These are phyloP conservation scores for Meiosimyza platycephala DNA, from an alignment of 2,888 invertebrate genomes.

Conservation along the genomic window DNA sequence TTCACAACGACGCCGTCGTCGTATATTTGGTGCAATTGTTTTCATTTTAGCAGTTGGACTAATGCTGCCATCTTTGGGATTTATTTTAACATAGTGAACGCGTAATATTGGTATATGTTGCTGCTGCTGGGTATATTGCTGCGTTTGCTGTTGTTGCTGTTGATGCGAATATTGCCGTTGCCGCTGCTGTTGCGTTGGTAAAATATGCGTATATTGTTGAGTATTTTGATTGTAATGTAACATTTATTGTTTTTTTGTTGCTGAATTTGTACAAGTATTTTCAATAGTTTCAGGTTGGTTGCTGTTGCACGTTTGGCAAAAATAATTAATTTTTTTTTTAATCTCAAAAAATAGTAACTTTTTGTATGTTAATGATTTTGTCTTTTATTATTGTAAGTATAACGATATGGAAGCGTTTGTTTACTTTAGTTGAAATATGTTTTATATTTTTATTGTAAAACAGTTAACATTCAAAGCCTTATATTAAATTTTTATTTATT, in stretches of 20 bases:
- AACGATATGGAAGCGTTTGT: constrained; percentile 38
- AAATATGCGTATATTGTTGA: constrained; percentile 48
- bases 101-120: constrained; percentile 56
- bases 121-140: constrained; percentile 42
- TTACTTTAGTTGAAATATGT: constrained; percentile 11
- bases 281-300: not conserved
- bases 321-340: constrained; percentile 7
- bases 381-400: constrained; percentile 34
- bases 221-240: constrained; percentile 49
- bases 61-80: constrained; percentile 55
- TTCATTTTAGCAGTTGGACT: constrained; percentile 69
- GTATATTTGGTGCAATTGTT: constrained; percentile 74
- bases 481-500: not conserved
- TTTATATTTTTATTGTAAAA: not conserved
- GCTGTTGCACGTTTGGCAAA: not conserved
- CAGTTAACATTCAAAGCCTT: constrained; percentile 14
- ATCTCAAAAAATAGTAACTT: constrained; percentile 45
- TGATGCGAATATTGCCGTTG: constrained; percentile 31
- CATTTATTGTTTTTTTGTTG: constrained; percentile 43
- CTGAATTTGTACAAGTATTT: constrained; percentile 4
- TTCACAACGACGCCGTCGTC: constrained; percentile 73
- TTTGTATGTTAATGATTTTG: constrained; percentile 25
- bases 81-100: constrained; percentile 59
- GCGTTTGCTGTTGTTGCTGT: constrained; percentile 39
- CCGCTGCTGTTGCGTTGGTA: constrained; percentile 39